Evolutionary conservation across 2,888 invertebrate species (phyloP).

Genomic region (Epistrophe grossulariae): DNA sequence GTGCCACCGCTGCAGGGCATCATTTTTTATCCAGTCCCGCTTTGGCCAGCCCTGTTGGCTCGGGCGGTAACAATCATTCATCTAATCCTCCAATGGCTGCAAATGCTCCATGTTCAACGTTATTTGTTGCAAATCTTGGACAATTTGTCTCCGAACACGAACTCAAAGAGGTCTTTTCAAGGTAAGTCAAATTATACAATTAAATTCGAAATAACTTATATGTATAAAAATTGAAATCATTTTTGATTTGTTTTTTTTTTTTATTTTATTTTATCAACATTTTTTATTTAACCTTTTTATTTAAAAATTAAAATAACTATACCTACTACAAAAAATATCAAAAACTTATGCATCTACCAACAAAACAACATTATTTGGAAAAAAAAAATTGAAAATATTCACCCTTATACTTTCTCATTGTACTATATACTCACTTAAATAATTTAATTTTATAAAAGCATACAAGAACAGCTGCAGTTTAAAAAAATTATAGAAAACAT

Average conservation of each 20-base stretch:
- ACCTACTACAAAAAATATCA: neutral
- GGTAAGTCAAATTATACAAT: conserved; percentile 86
- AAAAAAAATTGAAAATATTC: neutral
- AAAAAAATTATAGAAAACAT: conserved; percentile 36
- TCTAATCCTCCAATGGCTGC: conserved; percentile 85
- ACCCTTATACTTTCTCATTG: conserved; percentile 38
- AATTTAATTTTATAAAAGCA: conserved; percentile 36
- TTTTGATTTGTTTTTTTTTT: conserved; percentile 4
- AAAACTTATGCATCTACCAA: conserved; percentile 38
- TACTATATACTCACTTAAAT: conserved; percentile 31
- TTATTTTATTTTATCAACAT: conserved; percentile 5
- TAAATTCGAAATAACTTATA: neutral
- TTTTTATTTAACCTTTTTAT: conserved; percentile 3
- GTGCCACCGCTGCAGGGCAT: conserved; percentile 85
- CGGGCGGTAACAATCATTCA: conserved; percentile 84
- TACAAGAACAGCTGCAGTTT: conserved; percentile 60
- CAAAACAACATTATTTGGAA: conserved; percentile 33
- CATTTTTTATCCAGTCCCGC: conserved; percentile 97
- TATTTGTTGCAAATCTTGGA: conserved; percentile 99
- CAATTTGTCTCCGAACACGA: conserved; percentile 99
- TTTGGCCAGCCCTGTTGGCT: conserved; percentile 93
- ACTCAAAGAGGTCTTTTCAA: conserved; percentile 98
- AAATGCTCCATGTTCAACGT: conserved; percentile 97
- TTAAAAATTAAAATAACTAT: conserved; percentile 11
- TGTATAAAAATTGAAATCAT: conserved; percentile 9